Percentiles rank a stretch among this genome's conserved stretches.
Evolutionary conservation across 2,113 vertebrate species (phyloP).

Genomic region (Eolophus roseicapilla): DNA sequence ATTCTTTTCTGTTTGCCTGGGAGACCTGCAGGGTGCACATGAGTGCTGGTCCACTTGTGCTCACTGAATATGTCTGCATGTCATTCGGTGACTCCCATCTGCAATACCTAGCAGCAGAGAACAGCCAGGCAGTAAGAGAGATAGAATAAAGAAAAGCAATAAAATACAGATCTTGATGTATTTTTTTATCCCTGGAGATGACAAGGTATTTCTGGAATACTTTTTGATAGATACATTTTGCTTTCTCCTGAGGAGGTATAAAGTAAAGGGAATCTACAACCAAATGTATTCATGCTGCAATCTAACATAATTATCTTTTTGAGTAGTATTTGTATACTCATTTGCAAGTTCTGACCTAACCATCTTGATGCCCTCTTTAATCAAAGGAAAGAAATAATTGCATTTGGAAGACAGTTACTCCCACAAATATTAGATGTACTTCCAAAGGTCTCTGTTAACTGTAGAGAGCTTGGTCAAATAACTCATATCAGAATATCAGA

Average conservation of each 20-base stretch:
- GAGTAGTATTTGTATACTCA: background rate
- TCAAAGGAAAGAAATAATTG: background rate
- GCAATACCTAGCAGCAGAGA: background rate
- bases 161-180: background rate
- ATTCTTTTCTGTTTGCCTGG: background rate
- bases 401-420: background rate
- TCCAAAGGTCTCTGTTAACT: background rate
- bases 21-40: background rate
- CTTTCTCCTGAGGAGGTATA: background rate
- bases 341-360: background rate
- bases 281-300: background rate
- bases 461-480: background rate
- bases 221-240: background rate
- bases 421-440: background rate
- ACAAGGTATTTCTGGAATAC: background rate
- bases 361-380: background rate
- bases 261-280: background rate
- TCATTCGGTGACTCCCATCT: background rate
- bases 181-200: background rate
- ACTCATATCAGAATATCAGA: background rate
- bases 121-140: background rate
- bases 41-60: background rate
- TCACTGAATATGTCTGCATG: background rate
- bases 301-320: background rate
- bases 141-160: background rate